Percentiles rank a stretch among this genome's conserved stretches.
Conservation (phyloP, 2,797 vertebrate genomes). For the Cichlasoma orientale region DNA sequence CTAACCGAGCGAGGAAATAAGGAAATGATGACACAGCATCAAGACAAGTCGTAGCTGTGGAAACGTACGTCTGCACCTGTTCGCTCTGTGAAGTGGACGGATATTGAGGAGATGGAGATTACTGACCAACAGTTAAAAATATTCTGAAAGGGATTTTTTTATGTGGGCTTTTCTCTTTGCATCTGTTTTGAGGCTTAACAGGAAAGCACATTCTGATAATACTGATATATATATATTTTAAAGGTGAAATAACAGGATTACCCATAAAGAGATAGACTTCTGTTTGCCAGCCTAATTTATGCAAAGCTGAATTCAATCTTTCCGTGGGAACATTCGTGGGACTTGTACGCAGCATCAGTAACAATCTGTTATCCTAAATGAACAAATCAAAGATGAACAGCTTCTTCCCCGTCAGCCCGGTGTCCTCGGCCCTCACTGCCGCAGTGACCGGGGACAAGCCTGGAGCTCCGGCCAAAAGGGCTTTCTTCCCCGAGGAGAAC, state of each 20-base stretch:
- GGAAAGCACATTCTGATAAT: neutral
- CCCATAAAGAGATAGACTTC: neutral
- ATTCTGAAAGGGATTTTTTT: conserved; percentile 8
- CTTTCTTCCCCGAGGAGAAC: conserved; percentile 39
- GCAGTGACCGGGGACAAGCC: conserved; percentile 61
- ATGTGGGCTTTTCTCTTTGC: neutral
- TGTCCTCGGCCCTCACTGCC: conserved; percentile 52
- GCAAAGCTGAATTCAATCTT: neutral
- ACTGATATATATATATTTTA: too few species aligned
- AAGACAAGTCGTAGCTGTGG: conserved; percentile 31
- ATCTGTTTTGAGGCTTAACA: neutral
- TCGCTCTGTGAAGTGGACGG: conserved; percentile 29
- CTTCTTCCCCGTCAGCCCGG: conserved; percentile 37
- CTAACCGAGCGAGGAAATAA: conserved; percentile 12
- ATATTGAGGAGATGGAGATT: conserved; percentile 43
- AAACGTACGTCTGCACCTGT: conserved; percentile 11
- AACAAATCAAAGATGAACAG: conserved; percentile 47
- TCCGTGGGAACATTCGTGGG: neutral
- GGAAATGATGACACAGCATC: conserved; percentile 17
- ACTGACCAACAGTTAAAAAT: conserved; percentile 61
- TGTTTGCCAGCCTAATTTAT: neutral
- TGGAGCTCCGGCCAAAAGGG: conserved; percentile 54
- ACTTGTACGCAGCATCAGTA: neutral
- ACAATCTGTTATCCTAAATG: conserved; percentile 37
- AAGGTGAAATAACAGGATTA: neutral